Conservation (phyloP, 2,113 vertebrate genomes). For the Aegotheles bennettii region DNA sequence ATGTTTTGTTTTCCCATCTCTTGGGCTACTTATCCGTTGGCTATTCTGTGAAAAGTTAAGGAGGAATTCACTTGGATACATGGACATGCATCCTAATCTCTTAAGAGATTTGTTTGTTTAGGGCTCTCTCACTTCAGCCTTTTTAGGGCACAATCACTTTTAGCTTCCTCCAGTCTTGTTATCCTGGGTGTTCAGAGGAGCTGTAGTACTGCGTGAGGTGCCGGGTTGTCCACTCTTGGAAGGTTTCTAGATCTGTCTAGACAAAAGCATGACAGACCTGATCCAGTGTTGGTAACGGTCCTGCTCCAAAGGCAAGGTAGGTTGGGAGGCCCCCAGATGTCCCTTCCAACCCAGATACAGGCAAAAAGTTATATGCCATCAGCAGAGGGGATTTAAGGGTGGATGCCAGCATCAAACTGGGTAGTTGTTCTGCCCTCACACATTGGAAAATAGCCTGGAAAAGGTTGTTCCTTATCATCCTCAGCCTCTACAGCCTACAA, state of each 20-base stretch:
- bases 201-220: background rate
- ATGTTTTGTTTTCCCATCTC: background rate
- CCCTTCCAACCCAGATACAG: background rate
- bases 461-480: background rate
- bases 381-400: background rate
- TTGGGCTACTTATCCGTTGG: background rate
- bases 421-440: background rate
- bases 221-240: background rate
- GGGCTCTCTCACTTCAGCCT: background rate
- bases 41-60: background rate
- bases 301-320: background rate
- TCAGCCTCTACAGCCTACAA: background rate
- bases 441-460: background rate
- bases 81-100: background rate
- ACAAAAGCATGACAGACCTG: background rate
- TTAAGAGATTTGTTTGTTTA: background rate
- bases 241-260: background rate
- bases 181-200: background rate
- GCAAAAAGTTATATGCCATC: background rate
- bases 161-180: background rate
- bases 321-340: background rate
- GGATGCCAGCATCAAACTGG: background rate
- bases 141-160: background rate
- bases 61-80: background rate
- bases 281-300: background rate